A percentile compares a stretch with the other conserved stretches of the same genome.
These are phyloP conservation scores for Pachymerium ferrugineum DNA, from an alignment of 2,888 invertebrate species.

Conservation along the genomic window DNA sequence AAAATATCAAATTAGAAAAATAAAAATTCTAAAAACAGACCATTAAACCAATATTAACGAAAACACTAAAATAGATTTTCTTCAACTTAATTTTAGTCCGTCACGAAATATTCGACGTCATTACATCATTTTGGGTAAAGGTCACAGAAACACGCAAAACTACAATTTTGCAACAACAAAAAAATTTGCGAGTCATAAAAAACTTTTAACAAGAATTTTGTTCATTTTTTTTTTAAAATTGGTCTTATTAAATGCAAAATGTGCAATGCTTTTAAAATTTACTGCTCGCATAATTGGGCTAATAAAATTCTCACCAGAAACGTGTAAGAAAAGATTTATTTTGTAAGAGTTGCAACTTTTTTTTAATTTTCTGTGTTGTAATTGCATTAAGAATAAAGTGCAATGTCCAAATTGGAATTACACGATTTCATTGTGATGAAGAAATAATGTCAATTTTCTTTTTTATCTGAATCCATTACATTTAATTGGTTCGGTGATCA, in stretches of 20 bases:
- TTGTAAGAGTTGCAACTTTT: too few species aligned
- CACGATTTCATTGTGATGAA: too few species aligned
- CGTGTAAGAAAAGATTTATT: too few species aligned
- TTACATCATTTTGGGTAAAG: neutral
- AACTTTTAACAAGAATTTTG: constrained; percentile 1
- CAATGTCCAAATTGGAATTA: too few species aligned
- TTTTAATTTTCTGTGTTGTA: too few species aligned
- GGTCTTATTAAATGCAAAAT: neutral
- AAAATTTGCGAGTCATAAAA: neutral
- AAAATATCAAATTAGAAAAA: constrained; percentile 18
- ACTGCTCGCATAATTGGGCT: too few species aligned
- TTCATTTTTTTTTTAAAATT: neutral
- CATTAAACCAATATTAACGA: neutral
- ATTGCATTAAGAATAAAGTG: too few species aligned
- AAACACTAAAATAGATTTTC: neutral
- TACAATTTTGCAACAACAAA: constrained; percentile 11
- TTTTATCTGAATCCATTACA: too few species aligned
- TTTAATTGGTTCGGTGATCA: too few species aligned
- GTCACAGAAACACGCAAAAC: neutral
- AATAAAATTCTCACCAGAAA: too few species aligned
- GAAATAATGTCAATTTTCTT: too few species aligned
- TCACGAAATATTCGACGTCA: constrained; percentile 9
- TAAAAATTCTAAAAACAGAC: neutral
- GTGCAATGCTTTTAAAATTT: too few species aligned
- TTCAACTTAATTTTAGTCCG: neutral